Percentiles rank a stretch among this genome's conserved stretches.
Evolutionary conservation across 2,113 vertebrate genomes (phyloP).

Genomic region (Coregonus clupeaformis): DNA sequence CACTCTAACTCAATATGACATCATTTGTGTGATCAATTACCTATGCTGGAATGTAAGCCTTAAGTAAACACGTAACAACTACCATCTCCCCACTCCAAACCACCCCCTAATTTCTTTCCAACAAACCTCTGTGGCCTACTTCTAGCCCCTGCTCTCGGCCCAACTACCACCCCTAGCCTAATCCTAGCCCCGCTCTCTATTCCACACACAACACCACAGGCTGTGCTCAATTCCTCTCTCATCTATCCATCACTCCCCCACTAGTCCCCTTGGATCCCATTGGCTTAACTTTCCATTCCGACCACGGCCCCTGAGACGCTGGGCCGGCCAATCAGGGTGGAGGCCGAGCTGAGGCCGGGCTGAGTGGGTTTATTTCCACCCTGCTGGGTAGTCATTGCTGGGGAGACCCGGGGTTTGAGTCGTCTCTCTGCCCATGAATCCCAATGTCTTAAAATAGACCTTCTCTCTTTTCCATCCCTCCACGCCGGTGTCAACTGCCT

Average conservation of each 20-base stretch:
- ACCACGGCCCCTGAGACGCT: neutral
- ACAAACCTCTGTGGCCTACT: neutral
- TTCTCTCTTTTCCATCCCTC: neutral
- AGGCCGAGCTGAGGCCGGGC: neutral
- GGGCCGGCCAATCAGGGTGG: conserved; percentile 13
- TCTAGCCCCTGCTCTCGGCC: neutral
- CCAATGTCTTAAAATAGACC: conserved; percentile 5
- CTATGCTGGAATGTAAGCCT: no score
- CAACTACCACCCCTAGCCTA: neutral
- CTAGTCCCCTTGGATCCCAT: conserved; percentile 15
- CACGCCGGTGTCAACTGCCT: neutral
- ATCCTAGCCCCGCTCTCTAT: conserved; percentile 21
- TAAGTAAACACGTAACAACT: conserved; percentile 6
- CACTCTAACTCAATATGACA: conserved; percentile 9
- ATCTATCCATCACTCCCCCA: conserved; percentile 45
- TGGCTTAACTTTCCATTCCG: conserved; percentile 45
- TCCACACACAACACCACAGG: conserved; percentile 30
- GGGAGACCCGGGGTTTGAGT: neutral
- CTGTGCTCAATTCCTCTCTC: conserved; percentile 10
- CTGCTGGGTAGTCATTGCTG: neutral
- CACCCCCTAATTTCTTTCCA: neutral
- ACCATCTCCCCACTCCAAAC: conserved; percentile 5
- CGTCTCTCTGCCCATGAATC: neutral
- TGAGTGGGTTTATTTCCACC: neutral
- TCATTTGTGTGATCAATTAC: no score